Percentiles rank a stretch among this genome's conserved stretches.
phyloP scores from a whole-genome alignment of 2,888 invertebrate genomes.

The Eupithecia dodoneata region DNA sequence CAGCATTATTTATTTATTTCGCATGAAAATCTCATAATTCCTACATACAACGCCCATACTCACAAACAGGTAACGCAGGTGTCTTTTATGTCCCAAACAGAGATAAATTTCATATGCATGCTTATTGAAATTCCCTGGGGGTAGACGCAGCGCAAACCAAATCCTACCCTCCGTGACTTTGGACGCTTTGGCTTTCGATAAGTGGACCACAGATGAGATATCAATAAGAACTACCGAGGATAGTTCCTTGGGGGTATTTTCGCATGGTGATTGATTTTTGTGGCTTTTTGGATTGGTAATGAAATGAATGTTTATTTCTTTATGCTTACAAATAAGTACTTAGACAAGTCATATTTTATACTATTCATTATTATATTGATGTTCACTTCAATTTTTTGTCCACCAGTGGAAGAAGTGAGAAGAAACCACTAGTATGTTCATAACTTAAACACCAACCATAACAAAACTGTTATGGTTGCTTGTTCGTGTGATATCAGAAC shows the following conservation, averaged over 20 bases:
- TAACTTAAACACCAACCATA: too few species aligned
- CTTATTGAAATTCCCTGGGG: slow-evolving; percentile 39
- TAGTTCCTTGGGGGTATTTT: background rate
- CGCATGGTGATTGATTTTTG: background rate
- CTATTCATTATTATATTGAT: too few species aligned
- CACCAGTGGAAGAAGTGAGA: too few species aligned
- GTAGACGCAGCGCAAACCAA: slow-evolving; percentile 34
- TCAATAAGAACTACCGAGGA: background rate
- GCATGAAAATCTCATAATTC: background rate
- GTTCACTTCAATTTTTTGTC: too few species aligned
- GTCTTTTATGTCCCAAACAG: slow-evolving; percentile 25
- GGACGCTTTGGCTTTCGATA: slow-evolving; percentile 28
- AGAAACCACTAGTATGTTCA: too few species aligned
- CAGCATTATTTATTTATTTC: background rate
- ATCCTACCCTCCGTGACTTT: slow-evolving; percentile 40
- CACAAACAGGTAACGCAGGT: slow-evolving; percentile 23
- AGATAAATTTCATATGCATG: slow-evolving; percentile 34
- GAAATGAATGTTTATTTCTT: too few species aligned
- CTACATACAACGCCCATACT: background rate
- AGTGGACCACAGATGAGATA: slow-evolving; percentile 35
- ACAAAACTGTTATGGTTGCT: too few species aligned
- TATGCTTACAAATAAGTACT: too few species aligned
- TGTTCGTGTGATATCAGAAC: too few species aligned
- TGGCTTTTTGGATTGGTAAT: background rate
- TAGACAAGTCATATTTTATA: too few species aligned